Evolutionary conservation across 2,888 invertebrate genomes (phyloP), one percentile per base, ranked within the genome.

Genomic region (Lithodes maja): DNA sequence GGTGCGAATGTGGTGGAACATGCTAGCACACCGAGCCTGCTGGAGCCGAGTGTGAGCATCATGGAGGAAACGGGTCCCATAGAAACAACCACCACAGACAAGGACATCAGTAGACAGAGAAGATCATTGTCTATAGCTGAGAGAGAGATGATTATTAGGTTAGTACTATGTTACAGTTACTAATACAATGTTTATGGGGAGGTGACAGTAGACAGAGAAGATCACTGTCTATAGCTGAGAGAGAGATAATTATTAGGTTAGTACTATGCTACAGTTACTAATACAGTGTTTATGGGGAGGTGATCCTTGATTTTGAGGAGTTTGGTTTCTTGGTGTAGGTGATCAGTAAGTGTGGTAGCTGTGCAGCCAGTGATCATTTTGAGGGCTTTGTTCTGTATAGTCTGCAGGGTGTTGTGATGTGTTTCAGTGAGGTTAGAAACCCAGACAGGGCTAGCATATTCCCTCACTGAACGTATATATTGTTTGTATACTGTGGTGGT

Each of bases 71-170:
- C 86, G 2, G 87, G 91, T 50, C 86, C 86, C 75, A 89, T 91
- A 50, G 89, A 89, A 17, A 86, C 86, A 1, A 83, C 75, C n/a
- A 71, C 81, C n/a, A 50, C 83, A 7, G 91, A 89, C 33, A 89
- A 91, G 85, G 91, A 90, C 17, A 85, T 83, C 61, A 86, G 85
- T 5, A 74, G 89, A 52, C 91, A 91, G 50, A 80, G 91, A 85
- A 68, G 91, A 33, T 90, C 90, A 1, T 85, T 90, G 3, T 91
- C 91, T 17, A 90, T 90, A 77, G 90, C 91, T 15, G 91, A 91
- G 71, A 75, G 91, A 7, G 91, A 91, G 82, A 91, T 91, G 90
- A 91, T 91, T 69, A 91, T 91, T 50, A 91, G 91, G 91, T 90
- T 61, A 71, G 86, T 17, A 33, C 12, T 33, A 33, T 33, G 33